A percentile compares a stretch with the other conserved stretches of the same genome.
phyloP scores from a whole-genome alignment of 2,113 vertebrate genomes.

The Megaceryle torquata region DNA sequence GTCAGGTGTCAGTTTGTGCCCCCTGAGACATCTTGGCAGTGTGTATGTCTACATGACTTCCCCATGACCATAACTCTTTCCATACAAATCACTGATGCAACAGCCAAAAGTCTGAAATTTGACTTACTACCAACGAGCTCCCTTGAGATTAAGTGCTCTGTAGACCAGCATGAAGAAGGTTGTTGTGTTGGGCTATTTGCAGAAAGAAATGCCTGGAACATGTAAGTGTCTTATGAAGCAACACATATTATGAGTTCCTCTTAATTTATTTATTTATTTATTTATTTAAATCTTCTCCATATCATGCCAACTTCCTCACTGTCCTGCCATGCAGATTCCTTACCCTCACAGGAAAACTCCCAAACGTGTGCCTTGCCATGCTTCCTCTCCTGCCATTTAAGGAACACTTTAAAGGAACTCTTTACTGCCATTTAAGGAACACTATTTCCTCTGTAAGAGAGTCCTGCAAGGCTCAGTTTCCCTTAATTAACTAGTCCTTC shows the following conservation, averaged over 20 bases:
- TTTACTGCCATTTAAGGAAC: background rate
- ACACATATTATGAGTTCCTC: background rate
- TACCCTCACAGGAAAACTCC: background rate
- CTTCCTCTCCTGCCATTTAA: background rate
- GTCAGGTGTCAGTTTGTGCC: background rate
- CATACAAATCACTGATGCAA: background rate
- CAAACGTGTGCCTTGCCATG: background rate
- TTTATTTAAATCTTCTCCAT: background rate
- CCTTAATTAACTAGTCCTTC: background rate
- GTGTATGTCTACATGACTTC: background rate
- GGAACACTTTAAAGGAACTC: too few species aligned
- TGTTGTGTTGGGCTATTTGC: background rate
- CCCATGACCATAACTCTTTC: background rate
- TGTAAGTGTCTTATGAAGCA: background rate
- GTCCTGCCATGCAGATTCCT: background rate
- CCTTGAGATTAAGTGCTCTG: background rate
- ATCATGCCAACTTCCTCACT: background rate
- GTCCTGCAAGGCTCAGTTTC: background rate
- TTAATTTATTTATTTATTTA: background rate
- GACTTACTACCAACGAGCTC: background rate
- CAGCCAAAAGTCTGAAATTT: background rate
- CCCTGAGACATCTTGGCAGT: background rate
- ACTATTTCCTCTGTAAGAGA: background rate
- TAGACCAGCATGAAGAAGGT: background rate
- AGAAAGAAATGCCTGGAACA: background rate